Base-by-base conservation (phyloP, 2,113 vertebrate species). In the Thymallus thymallus region DNA sequence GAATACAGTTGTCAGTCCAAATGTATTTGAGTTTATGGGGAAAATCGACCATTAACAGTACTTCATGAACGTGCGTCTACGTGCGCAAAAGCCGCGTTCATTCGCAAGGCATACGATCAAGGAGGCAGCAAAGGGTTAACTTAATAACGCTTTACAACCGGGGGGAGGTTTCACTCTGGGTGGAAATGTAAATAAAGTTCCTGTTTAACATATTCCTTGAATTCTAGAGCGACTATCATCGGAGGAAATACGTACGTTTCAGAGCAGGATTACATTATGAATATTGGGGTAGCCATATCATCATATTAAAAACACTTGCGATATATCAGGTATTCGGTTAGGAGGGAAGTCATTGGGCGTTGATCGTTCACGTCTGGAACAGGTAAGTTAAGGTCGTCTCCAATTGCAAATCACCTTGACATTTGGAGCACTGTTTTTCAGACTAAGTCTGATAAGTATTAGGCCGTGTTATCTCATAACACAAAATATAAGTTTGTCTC, bases 161-260 rank as follows among this genome's bases (percentile, higher is more conserved):
- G 60, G 26, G 62, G 62, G 56, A 76, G 79, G 66, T 35, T 71
- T 24, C 66, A 16, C 55, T 51, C 0, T 74, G 78, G 24, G 73
- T 71, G 71, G 73, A 82, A 65, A 78, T 70, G 84, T 68, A 23
- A 23, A 61, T 84, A 81, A 91, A 90, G 85, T 91, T 90, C 71
- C 79, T 78, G 71, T 70, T 14, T 80, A 73, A 63, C 60, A 30
- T 65, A 60, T 70, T 41, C 35, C 46, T 26, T 56, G 41, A 23
- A 62, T 65, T 64, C 18, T 48, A 73, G 29, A 32, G 12, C 65
- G 13, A 3, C 13, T 16, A n/a, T 5, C 16, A 20, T 20, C 63
- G 14, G 32, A 18, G 12, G 13, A 32, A 63, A 7, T 13, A 48
- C 22, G 46, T 20, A 3, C 9, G 55, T 60, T 60, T 60, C 56